These are phyloP conservation scores for Lymantria monacha DNA, from an alignment of 2,888 invertebrate genomes.

Conservation along the genomic window DNA sequence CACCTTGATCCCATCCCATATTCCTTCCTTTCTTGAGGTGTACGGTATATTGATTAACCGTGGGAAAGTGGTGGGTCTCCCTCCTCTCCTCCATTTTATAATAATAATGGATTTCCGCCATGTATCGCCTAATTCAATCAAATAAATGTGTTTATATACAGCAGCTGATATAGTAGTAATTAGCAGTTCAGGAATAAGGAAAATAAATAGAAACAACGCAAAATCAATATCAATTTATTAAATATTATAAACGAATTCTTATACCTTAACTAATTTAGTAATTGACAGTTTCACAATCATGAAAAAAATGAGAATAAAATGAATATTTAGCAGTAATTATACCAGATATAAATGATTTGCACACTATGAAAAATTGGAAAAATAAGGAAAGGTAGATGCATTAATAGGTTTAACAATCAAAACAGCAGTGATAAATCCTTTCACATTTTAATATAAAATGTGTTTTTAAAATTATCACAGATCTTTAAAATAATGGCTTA, in stretches of 20 bases:
- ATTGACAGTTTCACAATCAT: constrained; percentile 25
- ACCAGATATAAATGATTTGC: background rate
- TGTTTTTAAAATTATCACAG: constrained; percentile 63
- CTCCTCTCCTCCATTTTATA: no score
- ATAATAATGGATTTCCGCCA: no score
- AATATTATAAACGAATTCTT: constrained; percentile 46
- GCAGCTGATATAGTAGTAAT: no score
- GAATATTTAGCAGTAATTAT: background rate
- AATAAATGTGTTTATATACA: no score
- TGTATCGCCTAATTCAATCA: no score
- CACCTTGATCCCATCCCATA: no score
- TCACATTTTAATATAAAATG: constrained; percentile 81
- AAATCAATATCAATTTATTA: constrained; percentile 71
- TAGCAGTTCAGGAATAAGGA: background rate
- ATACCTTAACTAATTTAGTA: constrained; percentile 26
- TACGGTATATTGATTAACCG: no score
- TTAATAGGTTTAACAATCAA: constrained; percentile 51
- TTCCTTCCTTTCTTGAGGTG: no score
- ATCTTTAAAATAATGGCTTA: constrained; percentile 45
- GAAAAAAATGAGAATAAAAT: constrained; percentile 20
- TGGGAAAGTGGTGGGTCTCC: no score
- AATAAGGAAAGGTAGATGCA: background rate
- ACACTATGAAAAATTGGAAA: constrained; percentile 7
- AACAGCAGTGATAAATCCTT: constrained; percentile 50
- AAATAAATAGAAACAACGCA: constrained; percentile 65